Base-by-base conservation (phyloP, 2,888 invertebrate species). In the Teleiodes luculella region DNA sequence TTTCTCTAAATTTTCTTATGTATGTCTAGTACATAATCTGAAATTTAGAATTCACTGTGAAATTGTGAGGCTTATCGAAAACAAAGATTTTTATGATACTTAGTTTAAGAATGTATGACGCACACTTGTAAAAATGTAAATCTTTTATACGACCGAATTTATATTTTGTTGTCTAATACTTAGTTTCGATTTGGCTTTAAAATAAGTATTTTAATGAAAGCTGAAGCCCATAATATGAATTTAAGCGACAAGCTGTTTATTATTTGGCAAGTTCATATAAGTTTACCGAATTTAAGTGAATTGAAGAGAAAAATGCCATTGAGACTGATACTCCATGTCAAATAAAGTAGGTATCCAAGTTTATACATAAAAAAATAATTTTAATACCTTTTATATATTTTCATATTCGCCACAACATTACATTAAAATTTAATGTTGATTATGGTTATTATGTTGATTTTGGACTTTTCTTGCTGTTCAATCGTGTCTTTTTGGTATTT, bases 91-190 rank as follows among this genome's bases (percentile, higher is more conserved):
- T 56, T 67, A 63, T 60, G 56, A 55, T 41, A 49, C 24, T 35
- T 30, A 39, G 18, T 45, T 1, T 51, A 41, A 45, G 43, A 37
- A 20, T 37, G 16, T 35, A 11, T 50, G 13, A 31, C 6, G n/a
- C n/a, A 70, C 64, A 61, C 59, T 66, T 81, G 80, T 83, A 82
- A 78, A 80, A 80, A 80, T 80, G 78, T 80, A 80, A 75, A 80
- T 78, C 74, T 73, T 70, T 67, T 68, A 55, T 48, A 24, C 31
- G 6, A 24, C 45, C 56, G 31, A 46, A 13, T 46, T 28, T 43
- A 20, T 7, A 20, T 24, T 13, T 43, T 18, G 35, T 52, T 52
- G 43, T 16, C 4, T 10, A n/a, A n/a, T n/a, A 45, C 7, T 16
- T 28, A 18, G 13, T 36, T 50, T 36, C 14, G 35, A 51, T 51